Base-by-base conservation (phyloP, 1,140 invertebrate genomes). In the Zaprionus gabonicus region DNA sequence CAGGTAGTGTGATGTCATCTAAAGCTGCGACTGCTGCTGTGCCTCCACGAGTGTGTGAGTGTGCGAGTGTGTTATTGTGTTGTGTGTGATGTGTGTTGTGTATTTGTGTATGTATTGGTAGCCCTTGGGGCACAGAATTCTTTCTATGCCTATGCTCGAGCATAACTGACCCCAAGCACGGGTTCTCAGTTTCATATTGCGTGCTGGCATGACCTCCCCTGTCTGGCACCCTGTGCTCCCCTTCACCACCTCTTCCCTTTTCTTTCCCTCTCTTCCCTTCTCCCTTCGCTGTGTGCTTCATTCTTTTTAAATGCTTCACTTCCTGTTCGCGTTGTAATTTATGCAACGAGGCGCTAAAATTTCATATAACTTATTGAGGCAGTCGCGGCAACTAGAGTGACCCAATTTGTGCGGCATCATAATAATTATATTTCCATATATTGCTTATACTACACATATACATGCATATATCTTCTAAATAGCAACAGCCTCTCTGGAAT, bases 1-100 rank as follows among this genome's bases (percentile, higher is more conserved):
- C 2, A 31, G 53, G 56, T 53, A 58, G 44, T 12, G 71, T 88
- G 84, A 88, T 88, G 84, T 88, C 84, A 88, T 90, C 78, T 84
- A 73, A 64, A 57, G 58, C 60, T 71, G 53, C n/a, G 41, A 17
- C 53, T 59, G 64, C 55, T 59, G 49, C 67, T 68, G 51, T 15
- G 41, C 3, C 41, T 46, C n/a, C 36, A 12, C 13, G 13, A 17
- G 20, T 67, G 15, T 68, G 65, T 44, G 38, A 20, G 23, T 17
- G 15, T 68, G 65, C 31, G 27, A 20, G 23, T 17, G 23, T 38
- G 36, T 38, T 12, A 38, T 12, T 38, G 36, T 38, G 13, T 4
- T 13, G 23, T 13, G 31, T 9, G 13, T 27, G 23, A 1, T 23
- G 23, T 38, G 36, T 38, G 13, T 4, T 6, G 23, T 13, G 31